Evolutionary conservation across 2,113 vertebrate species (phyloP).

Genomic region (Pangasianodon gigas): DNA sequence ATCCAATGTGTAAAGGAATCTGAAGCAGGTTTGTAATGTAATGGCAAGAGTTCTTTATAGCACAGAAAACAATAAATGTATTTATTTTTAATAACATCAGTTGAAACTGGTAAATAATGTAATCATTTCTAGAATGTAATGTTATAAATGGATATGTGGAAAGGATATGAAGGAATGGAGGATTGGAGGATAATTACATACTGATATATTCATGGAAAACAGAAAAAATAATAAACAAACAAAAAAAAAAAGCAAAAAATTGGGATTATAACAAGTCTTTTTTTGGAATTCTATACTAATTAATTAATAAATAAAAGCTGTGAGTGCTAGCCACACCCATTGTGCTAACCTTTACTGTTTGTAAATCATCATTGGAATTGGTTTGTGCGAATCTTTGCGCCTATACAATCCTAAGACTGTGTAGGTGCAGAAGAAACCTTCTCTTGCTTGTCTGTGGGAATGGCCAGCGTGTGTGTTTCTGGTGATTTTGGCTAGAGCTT

Average conservation of each 20-base stretch:
- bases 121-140: background rate
- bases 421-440: background rate
- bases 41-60: background rate
- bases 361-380: background rate
- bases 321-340: background rate
- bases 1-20: background rate
- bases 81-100: background rate
- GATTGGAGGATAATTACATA: background rate
- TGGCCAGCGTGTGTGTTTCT: conserved; percentile 51
- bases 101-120: background rate
- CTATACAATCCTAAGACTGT: background rate
- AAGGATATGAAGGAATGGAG: background rate
- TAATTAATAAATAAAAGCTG: background rate
- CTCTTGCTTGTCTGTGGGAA: conserved; percentile 57
- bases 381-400: background rate
- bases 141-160: background rate
- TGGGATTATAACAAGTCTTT: background rate
- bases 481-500: conserved; percentile 53
- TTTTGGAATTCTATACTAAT: background rate
- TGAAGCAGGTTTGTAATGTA: background rate
- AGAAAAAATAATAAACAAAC: background rate
- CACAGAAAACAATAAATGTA: background rate
- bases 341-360: background rate
- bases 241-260: background rate
- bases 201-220: background rate